phyloP scores from a whole-genome alignment of 2,888 invertebrate genomes.

The Embidobia sp. region DNA sequence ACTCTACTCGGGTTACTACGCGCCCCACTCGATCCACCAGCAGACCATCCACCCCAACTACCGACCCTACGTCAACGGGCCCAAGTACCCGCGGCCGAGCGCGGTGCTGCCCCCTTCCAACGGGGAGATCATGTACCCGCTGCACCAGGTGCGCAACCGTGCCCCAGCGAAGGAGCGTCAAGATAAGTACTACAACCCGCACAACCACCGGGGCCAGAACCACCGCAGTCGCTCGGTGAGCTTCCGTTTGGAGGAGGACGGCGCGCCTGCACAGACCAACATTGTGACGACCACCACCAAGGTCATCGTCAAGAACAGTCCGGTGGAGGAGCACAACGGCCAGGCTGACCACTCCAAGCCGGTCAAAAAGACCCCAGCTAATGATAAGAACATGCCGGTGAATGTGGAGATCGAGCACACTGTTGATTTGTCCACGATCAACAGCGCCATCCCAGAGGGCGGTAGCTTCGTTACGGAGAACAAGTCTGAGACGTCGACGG shows the following conservation, averaged over 20 bases:
- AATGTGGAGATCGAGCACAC: slow-evolving; percentile 74
- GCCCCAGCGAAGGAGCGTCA: slow-evolving; percentile 17
- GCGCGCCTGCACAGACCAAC: slow-evolving; percentile 5
- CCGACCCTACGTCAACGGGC: background rate
- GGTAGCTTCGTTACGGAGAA: slow-evolving; percentile 70
- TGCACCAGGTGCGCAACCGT: background rate
- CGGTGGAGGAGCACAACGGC: slow-evolving; percentile 66
- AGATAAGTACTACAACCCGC: slow-evolving; percentile 15
- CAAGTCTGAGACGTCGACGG: slow-evolving; percentile 70
- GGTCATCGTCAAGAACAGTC: slow-evolving; percentile 73
- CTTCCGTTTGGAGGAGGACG: background rate
- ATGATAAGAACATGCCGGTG: slow-evolving; percentile 66
- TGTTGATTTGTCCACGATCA: slow-evolving; percentile 69
- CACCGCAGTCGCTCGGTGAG: background rate
- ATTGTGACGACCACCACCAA: slow-evolving; percentile 69
- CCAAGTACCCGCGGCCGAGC: slow-evolving; percentile 3
- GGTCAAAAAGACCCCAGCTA: slow-evolving; percentile 41
- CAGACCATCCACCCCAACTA: slow-evolving; percentile 78
- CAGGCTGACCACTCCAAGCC: slow-evolving; percentile 15
- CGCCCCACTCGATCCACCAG: slow-evolving; percentile 57
- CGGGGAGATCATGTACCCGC: background rate
- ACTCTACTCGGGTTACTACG: slow-evolving; percentile 20
- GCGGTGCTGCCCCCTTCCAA: slow-evolving; percentile 16
- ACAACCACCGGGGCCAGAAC: slow-evolving; percentile 27
- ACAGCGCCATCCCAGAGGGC: slow-evolving; percentile 19